phyloP scores from a whole-genome alignment of 2,888 invertebrate species.

The Lochmaea crataegi region DNA sequence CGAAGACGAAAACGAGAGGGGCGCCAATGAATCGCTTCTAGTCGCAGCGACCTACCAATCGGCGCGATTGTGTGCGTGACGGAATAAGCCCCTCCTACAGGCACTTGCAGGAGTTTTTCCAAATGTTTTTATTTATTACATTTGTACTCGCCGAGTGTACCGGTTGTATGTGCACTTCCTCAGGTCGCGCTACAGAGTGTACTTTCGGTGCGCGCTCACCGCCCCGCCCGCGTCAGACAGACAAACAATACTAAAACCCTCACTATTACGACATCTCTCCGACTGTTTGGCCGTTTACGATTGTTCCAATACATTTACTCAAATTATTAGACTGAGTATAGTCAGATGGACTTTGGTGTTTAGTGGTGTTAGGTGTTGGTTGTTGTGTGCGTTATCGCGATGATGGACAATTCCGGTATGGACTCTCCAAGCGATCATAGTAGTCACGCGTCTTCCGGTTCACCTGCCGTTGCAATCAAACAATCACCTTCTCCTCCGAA shows the following conservation, averaged over 20 bases:
- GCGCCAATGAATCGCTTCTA: slow-evolving; percentile 57
- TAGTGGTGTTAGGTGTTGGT: slow-evolving; percentile 37
- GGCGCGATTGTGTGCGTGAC: slow-evolving; percentile 69
- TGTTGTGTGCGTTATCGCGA: slow-evolving; percentile 44
- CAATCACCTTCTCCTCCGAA: slow-evolving; percentile 65
- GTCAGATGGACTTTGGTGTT: slow-evolving; percentile 51
- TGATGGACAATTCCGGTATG: slow-evolving; percentile 70
- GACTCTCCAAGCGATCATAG: slow-evolving; percentile 72
- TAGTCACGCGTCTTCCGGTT: slow-evolving; percentile 69
- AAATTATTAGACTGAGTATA: slow-evolving; percentile 20
- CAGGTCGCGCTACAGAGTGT: slow-evolving; percentile 52
- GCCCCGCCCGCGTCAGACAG: slow-evolving; percentile 58
- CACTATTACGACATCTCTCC: slow-evolving; percentile 65
- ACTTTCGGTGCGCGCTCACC: slow-evolving; percentile 52
- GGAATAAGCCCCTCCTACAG: slow-evolving; percentile 57
- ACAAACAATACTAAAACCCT: slow-evolving; percentile 60
- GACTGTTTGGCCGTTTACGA: slow-evolving; percentile 58
- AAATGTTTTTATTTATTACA: slow-evolving; percentile 78
- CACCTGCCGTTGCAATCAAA: slow-evolving; percentile 65
- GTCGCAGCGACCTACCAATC: slow-evolving; percentile 65
- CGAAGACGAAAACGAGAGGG: slow-evolving; percentile 54
- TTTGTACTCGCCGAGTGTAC: slow-evolving; percentile 76
- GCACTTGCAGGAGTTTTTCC: slow-evolving; percentile 68
- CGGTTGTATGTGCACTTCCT: slow-evolving; percentile 68
- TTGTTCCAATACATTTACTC: slow-evolving; percentile 32